phyloP scores from a whole-genome alignment of 2,888 invertebrate genomes.

The Paralinhomoeus sp. region DNA sequence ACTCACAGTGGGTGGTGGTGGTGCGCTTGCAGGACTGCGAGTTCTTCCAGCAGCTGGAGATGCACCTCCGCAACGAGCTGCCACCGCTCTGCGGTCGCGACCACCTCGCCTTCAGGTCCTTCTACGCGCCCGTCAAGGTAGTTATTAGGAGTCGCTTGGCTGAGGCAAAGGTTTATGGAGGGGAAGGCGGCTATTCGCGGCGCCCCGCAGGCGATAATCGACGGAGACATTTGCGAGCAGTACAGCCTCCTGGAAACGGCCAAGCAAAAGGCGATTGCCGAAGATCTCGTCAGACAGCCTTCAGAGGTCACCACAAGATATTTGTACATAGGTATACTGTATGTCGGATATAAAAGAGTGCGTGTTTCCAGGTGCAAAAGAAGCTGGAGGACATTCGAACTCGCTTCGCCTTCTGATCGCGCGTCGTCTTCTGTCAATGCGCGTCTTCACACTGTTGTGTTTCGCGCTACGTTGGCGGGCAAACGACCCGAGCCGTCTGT shows the following conservation, averaged over 20 bases:
- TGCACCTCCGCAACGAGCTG: slow-evolving; percentile 96
- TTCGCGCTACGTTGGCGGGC: no score
- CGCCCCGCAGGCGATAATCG: slow-evolving; percentile 60
- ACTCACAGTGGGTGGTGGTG: not conserved
- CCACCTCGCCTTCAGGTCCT: slow-evolving; percentile 83
- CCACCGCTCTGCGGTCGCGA: slow-evolving; percentile 87
- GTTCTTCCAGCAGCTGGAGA: slow-evolving; percentile 94
- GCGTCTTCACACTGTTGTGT: slow-evolving; percentile 1
- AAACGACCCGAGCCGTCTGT: no score
- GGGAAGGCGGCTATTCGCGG: not conserved
- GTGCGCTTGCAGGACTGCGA: slow-evolving; percentile 55
- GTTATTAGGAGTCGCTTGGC: no score
- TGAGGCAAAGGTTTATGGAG: not conserved
- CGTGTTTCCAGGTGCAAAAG: slow-evolving; percentile 46
- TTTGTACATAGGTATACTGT: no score
- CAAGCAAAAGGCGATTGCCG: slow-evolving; percentile 81
- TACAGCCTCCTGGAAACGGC: slow-evolving; percentile 77
- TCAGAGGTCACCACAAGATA: slow-evolving; percentile 55
- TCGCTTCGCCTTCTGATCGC: slow-evolving; percentile 74
- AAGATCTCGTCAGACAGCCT: slow-evolving; percentile 76
- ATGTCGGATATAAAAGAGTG: no score
- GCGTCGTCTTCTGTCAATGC: no score
- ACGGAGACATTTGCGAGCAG: slow-evolving; percentile 96
- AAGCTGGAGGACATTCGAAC: slow-evolving; percentile 95
- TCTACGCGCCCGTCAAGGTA: slow-evolving; percentile 87